Evolutionary conservation across 2,888 invertebrate species (phyloP).

Genomic region (Anagyrus pseudococci): DNA sequence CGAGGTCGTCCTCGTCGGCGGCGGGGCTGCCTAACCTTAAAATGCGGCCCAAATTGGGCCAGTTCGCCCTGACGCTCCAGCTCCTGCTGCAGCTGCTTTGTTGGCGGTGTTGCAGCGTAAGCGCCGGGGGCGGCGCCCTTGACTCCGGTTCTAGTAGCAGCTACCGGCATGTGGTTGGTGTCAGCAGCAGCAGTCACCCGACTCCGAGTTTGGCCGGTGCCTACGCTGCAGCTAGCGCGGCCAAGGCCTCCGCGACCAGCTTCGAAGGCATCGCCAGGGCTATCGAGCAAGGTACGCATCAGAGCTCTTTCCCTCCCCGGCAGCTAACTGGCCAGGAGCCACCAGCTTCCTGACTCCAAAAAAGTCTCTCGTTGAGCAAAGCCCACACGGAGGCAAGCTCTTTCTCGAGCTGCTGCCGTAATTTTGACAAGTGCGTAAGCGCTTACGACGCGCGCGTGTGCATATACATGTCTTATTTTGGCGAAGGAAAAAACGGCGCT

Average conservation of each 20-base stretch:
- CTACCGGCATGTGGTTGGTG: conserved; percentile 27
- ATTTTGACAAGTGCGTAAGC: not conserved
- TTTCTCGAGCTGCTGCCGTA: not conserved
- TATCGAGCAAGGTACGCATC: conserved; percentile 66
- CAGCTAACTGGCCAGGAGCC: not conserved
- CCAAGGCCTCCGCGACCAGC: conserved; percentile 53
- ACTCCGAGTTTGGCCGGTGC: conserved; percentile 44
- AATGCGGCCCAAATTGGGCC: conserved; percentile 57
- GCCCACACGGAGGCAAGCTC: not conserved
- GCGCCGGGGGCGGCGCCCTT: conserved; percentile 58
- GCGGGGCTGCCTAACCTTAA: conserved; percentile 53
- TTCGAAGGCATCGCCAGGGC: conserved; percentile 67
- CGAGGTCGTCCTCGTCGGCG: not conserved
- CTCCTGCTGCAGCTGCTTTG: conserved; percentile 50
- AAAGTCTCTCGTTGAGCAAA: not conserved
- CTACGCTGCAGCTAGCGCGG: conserved; percentile 44
- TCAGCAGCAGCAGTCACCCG: conserved; percentile 1
- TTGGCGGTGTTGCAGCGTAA: conserved; percentile 49
- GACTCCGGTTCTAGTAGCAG: conserved; percentile 49
- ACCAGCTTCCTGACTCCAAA: not conserved
- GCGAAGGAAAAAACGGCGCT: too few relatives aligned
- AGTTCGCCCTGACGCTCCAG: conserved; percentile 48
- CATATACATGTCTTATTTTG: not conserved
- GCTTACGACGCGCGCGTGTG: not conserved
- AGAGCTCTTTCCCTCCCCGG: conserved; percentile 29